A percentile compares a stretch with the other conserved stretches of the same genome.
phyloP scores from a whole-genome alignment of 2,888 invertebrate genomes.

The Bedellia somnulentella region DNA sequence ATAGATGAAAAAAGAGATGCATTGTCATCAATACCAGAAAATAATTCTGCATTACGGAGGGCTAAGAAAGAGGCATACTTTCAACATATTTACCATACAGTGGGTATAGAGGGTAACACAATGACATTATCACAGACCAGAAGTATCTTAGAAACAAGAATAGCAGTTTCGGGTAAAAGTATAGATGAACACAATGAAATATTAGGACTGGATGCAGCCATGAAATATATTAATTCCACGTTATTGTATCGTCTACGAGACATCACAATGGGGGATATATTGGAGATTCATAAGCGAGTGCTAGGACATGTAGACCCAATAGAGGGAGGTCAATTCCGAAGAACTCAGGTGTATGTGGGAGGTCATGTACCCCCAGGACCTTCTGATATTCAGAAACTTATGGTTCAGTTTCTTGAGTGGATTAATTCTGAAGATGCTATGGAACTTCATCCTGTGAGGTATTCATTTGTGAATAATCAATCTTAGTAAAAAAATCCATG shows the following conservation, averaged over 20 bases:
- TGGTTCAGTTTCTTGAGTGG: conserved; percentile 92
- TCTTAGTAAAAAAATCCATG: neutral
- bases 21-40: conserved; percentile 78
- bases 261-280: conserved; percentile 81
- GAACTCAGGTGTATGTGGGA: conserved; percentile 92
- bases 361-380: conserved; percentile 93
- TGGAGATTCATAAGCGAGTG: conserved; percentile 90
- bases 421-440: conserved; percentile 85
- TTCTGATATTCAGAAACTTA: conserved; percentile 75
- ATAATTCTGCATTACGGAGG: conserved; percentile 76
- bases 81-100: conserved; percentile 94
- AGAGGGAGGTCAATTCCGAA: conserved; percentile 85
- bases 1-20: conserved; percentile 85
- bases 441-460: conserved; percentile 85
- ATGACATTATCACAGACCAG: conserved; percentile 92
- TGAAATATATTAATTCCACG: conserved; percentile 88
- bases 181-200: conserved; percentile 97
- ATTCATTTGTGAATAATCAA: conserved; percentile 7
- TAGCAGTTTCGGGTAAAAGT: conserved; percentile 82
- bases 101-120: conserved; percentile 97
- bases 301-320: conserved; percentile 93
- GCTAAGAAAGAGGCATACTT: conserved; percentile 96
- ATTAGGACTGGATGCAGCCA: conserved; percentile 88
- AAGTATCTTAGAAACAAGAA: conserved; percentile 84
- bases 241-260: conserved; percentile 75